These are phyloP conservation scores for Discoglossus pictus DNA, from an alignment of 2,797 vertebrate genomes.

Conservation along the genomic window DNA sequence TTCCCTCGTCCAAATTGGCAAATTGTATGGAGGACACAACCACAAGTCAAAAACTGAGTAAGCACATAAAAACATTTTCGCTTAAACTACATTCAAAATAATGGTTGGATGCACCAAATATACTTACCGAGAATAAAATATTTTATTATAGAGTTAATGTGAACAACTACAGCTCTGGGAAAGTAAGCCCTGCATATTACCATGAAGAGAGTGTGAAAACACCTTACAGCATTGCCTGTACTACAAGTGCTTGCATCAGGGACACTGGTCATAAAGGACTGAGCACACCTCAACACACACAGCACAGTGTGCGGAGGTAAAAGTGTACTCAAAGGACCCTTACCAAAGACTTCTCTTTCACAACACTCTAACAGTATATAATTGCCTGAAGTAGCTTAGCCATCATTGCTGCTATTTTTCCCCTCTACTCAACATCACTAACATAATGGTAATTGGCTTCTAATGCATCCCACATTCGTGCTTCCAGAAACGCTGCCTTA, in stretches of 20 bases:
- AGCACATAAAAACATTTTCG: conserved; percentile 58
- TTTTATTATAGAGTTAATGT: conserved; percentile 75
- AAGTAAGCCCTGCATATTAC: conserved; percentile 82
- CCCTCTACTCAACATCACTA: conserved; percentile 5
- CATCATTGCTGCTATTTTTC: conserved; percentile 23
- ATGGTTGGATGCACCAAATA: conserved; percentile 53
- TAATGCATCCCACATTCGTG: conserved; percentile 13
- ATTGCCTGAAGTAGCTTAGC: conserved; percentile 34
- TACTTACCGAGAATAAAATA: conserved; percentile 58
- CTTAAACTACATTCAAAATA: conserved; percentile 43
- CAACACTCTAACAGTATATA: conserved; percentile 25
- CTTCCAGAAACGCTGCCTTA: conserved; percentile 12
- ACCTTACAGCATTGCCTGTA: conserved; percentile 66
- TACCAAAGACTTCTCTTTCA: conserved; percentile 8
- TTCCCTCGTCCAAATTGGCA: conserved; percentile 72
- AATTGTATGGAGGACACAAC: conserved; percentile 80
- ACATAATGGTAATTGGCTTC: conserved; percentile 14
- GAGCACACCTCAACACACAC: conserved; percentile 70
- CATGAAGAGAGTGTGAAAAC: conserved; percentile 72
- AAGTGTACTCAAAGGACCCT: conserved; percentile 53
- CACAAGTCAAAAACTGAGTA: conserved; percentile 77
- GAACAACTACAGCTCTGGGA: conserved; percentile 72
- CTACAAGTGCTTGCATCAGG: conserved; percentile 68
- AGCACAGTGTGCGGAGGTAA: conserved; percentile 74
- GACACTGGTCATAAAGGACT: conserved; percentile 67